Evolutionary conservation across 2,113 vertebrate species (phyloP), one percentile per base, ranked within the genome.

Genomic region (Panthera uncia): DNA sequence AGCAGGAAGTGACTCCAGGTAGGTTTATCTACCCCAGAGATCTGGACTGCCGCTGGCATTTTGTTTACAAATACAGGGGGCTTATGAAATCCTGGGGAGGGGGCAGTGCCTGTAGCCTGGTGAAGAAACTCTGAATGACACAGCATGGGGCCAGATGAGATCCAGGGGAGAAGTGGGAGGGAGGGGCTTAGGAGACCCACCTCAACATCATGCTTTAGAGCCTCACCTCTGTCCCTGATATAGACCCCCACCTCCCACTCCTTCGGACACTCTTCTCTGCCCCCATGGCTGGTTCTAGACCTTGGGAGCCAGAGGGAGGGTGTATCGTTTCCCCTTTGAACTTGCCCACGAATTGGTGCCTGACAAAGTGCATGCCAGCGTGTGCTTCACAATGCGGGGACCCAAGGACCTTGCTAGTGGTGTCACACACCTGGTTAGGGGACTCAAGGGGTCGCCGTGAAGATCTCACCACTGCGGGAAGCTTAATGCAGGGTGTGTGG

Each of bases 401-500:
- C 29, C 38, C 52, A 14, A 36, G 50, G 41, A 16, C 25, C 41
- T 25, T 65, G 73, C 38, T 3, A 6, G 4, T 45, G 29, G 21
- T 25, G 57, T 31, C 91, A 38, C 65, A 63, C 45, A 7, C 66
- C n/a, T 31, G 66, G 33, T 25, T 1, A 31, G 27, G 31, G 18
- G 29, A 11, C 29, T 55, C 11, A 2, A 11, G 68, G 23, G 36
- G 68, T 48, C 63, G 33, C 36, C 0, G 5, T 45, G 78, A 14
- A 4, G 57, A 52, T 2, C 45, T 50, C 1, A 0, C 33, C 16
- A 0, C 93, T 10, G 78, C 48, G 38, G 87, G 81, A 23, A 14
- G 41, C 45, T 48, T 33, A 23, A 3, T 0, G 2, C 4, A 18
- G 65, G 25, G 27, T 10, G 0, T 9, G 38, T 38, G 41, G 57